Conservation (phyloP, 2,888 invertebrate species). For the Polymixis flavicincta region DNA sequence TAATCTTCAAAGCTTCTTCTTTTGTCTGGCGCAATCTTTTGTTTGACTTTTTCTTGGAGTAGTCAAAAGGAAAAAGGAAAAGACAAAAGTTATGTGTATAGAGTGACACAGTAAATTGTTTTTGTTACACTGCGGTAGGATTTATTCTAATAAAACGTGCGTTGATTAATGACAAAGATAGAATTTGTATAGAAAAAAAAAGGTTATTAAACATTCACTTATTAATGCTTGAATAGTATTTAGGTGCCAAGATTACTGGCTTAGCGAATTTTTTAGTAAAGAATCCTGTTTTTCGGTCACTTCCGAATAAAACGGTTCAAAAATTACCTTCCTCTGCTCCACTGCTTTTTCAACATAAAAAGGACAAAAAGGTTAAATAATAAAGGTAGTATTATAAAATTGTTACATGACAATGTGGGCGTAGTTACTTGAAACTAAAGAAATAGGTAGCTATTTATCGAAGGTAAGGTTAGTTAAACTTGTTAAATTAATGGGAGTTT, state of each 20-base stretch:
- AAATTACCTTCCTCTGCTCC: neutral
- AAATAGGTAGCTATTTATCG: neutral
- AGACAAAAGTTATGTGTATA: slow-evolving; percentile 38
- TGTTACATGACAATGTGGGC: neutral
- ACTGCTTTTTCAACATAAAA: too few relatives aligned
- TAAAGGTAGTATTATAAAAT: neutral
- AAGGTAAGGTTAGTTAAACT: neutral
- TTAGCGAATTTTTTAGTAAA: neutral
- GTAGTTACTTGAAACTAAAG: neutral
- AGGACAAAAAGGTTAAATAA: too few relatives aligned
- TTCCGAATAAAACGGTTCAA: neutral
- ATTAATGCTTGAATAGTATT: neutral
- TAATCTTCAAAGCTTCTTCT: slow-evolving; percentile 60
- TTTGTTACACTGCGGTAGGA: slow-evolving; percentile 40
- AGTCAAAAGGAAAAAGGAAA: slow-evolving; percentile 54
- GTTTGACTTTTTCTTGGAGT: slow-evolving; percentile 60
- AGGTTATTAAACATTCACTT: too few relatives aligned
- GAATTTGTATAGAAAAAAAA: neutral
- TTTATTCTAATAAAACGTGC: slow-evolving; percentile 33
- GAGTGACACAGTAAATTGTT: slow-evolving; percentile 50
- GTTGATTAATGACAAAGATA: slow-evolving; percentile 13
- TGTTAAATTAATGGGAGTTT: slow-evolving; percentile 5
- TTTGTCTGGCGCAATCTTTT: slow-evolving; percentile 52
- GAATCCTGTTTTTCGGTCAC: neutral
- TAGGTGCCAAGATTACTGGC: neutral